These are phyloP conservation scores for Rhadina sibilatrix DNA, from an alignment of 2,113 vertebrate species.

Conservation along the genomic window DNA sequence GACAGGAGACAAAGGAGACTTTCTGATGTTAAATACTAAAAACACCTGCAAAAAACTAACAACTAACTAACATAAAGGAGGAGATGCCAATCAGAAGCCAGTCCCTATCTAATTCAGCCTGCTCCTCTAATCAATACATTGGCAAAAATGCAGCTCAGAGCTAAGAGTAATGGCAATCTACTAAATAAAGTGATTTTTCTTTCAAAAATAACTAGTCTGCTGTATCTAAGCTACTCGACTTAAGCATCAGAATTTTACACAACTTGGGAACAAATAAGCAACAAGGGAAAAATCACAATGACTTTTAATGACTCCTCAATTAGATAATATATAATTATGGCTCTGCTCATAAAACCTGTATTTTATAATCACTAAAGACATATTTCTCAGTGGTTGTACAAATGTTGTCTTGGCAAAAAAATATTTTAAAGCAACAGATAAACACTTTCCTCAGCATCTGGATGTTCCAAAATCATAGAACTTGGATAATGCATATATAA, in stretches of 20 bases:
- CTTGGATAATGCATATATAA: not conserved
- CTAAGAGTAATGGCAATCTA: not conserved
- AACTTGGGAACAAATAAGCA: not conserved
- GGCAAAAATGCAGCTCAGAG: not conserved
- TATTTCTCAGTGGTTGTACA: not conserved
- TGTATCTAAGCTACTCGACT: not conserved
- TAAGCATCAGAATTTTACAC: not conserved
- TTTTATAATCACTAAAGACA: not conserved
- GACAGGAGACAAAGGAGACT: not conserved
- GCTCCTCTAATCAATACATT: not conserved
- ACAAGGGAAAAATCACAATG: not conserved
- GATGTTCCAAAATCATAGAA: not conserved
- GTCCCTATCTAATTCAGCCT: not conserved
- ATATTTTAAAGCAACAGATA: not conserved
- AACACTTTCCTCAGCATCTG: not conserved
- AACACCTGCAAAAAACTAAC: not conserved
- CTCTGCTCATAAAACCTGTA: not conserved
- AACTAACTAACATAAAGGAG: not conserved
- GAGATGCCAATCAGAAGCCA: not conserved
- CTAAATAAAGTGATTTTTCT: not conserved
- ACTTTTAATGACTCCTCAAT: not conserved
- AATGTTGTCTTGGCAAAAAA: not conserved
- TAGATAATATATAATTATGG: not conserved
- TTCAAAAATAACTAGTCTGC: not conserved
- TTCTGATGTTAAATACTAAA: not conserved